Conservation (phyloP, 2,888 invertebrate species). For the Volucella inanis region DNA sequence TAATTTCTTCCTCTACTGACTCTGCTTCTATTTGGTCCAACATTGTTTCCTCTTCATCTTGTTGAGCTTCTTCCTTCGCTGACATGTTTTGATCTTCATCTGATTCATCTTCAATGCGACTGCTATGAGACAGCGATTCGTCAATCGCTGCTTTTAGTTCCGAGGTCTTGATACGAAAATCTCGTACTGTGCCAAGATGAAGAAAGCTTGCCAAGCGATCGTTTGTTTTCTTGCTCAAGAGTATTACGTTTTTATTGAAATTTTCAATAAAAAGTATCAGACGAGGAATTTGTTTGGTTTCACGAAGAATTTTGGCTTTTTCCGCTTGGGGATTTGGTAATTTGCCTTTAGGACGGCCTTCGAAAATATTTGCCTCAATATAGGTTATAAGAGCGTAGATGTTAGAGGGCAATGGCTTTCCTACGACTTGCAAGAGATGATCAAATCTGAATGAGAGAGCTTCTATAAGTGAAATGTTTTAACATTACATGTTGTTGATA, state of each 20-base stretch:
- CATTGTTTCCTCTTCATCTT: conserved; percentile 76
- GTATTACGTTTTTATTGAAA: conserved; percentile 85
- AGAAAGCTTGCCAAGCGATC: conserved; percentile 84
- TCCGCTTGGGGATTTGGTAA: conserved; percentile 82
- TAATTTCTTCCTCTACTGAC: conserved; percentile 8
- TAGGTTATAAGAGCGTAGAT: conserved; percentile 85
- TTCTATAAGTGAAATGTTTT: background rate
- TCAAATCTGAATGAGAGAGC: conserved; percentile 83
- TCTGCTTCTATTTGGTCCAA: conserved; percentile 75
- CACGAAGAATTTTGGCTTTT: conserved; percentile 84
- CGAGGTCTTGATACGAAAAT: conserved; percentile 85
- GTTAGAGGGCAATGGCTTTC: conserved; percentile 84
- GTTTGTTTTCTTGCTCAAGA: conserved; percentile 85
- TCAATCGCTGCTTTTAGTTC: conserved; percentile 85
- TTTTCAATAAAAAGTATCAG: conserved; percentile 86
- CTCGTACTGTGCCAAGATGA: conserved; percentile 86
- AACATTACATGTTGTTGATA: too few relatives aligned
- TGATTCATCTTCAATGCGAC: conserved; percentile 76
- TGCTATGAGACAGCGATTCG: conserved; percentile 80
- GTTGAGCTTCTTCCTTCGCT: conserved; percentile 30
- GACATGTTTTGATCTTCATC: conserved; percentile 46
- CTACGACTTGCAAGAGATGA: conserved; percentile 84
- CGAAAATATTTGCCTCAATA: conserved; percentile 84
- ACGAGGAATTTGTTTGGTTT: conserved; percentile 86
- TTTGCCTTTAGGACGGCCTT: conserved; percentile 77